phyloP scores from a whole-genome alignment of 2,888 invertebrate genomes.

The Campoplex capitator region DNA sequence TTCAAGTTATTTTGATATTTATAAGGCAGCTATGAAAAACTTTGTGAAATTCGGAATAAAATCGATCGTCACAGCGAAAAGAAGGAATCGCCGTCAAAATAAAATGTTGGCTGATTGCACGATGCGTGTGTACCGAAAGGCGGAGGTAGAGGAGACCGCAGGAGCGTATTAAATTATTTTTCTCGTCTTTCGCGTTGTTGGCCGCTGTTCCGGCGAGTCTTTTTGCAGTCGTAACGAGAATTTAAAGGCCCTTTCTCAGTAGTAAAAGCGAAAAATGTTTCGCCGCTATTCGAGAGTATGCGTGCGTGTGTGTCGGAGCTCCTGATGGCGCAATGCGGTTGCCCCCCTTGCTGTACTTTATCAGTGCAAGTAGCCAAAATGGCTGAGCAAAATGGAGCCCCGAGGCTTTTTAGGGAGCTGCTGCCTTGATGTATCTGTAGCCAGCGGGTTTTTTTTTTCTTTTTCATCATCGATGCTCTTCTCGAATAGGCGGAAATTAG shows the following conservation, averaged over 20 bases:
- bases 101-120: neutral
- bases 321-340: constrained; percentile 28
- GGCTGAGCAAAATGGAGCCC: neutral
- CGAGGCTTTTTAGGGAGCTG: neutral
- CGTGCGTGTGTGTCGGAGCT: neutral
- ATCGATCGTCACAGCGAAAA: neutral
- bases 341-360: neutral
- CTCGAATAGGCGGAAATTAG: constrained; percentile 11
- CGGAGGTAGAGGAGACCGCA: constrained; percentile 25
- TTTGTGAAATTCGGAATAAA: neutral
- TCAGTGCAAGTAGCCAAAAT: neutral
- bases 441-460: neutral
- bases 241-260: constrained; percentile 61
- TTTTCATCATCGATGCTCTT: neutral
- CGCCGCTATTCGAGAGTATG: constrained; percentile 3
- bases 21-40: neutral
- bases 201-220: neutral
- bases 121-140: neutral
- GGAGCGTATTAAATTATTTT: constrained; percentile 41
- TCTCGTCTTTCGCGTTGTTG: neutral
- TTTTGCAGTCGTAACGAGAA: constrained; percentile 70
- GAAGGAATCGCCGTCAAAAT: neutral
- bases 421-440: neutral
- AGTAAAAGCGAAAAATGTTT: constrained; percentile 44
- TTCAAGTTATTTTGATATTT: neutral